Conservation (phyloP, 2,888 invertebrate genomes). For the Xanthorhoe spadicearia region DNA sequence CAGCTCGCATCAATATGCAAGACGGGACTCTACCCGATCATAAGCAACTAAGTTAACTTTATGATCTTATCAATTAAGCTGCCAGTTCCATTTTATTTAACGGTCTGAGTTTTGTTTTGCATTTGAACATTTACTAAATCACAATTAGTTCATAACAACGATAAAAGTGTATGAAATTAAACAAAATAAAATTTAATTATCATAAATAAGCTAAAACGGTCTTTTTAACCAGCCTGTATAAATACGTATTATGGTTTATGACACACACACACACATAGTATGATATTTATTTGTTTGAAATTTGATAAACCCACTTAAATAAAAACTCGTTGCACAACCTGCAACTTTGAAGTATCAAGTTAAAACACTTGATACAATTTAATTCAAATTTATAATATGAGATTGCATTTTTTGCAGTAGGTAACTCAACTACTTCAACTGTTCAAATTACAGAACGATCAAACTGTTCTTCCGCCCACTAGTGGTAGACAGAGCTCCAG, state of each 20-base stretch:
- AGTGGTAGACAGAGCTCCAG: constrained; percentile 41
- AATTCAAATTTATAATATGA: constrained; percentile 8
- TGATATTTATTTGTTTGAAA: too few species aligned
- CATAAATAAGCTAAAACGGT: too few species aligned
- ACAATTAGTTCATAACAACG: too few species aligned
- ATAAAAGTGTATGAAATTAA: too few species aligned
- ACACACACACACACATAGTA: too few species aligned
- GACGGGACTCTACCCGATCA: constrained; percentile 26
- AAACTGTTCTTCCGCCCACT: constrained; percentile 25
- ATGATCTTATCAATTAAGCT: constrained; percentile 37
- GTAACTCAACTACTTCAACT: constrained; percentile 28
- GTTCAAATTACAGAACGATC: constrained; percentile 37
- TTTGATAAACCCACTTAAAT: neutral
- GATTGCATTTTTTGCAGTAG: constrained; percentile 18
- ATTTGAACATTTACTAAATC: too few species aligned
- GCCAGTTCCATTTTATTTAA: constrained; percentile 23
- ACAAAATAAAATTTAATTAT: too few species aligned
- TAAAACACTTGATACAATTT: neutral
- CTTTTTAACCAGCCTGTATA: too few species aligned
- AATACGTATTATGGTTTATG: too few species aligned
- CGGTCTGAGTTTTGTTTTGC: neutral
- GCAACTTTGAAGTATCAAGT: neutral
- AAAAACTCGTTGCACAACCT: neutral
- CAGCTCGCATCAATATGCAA: constrained; percentile 31
- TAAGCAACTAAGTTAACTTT: constrained; percentile 34